Percentiles rank a stretch among this genome's conserved stretches.
Evolutionary conservation across 2,888 invertebrate genomes (phyloP).

Genomic region (Drosophila prolongata): DNA sequence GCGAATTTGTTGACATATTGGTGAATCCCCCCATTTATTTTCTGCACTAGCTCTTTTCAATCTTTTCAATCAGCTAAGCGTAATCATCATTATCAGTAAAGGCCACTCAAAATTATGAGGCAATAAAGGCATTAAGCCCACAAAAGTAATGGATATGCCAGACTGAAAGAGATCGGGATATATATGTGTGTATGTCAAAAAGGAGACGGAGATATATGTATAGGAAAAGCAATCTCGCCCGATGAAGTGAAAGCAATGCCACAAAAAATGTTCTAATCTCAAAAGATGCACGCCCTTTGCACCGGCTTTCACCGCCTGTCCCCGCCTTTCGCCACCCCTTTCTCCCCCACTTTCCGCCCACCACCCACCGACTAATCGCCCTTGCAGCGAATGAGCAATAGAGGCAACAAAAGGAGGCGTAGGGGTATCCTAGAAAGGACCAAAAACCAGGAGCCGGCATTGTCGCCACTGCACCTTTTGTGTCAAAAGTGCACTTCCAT

Average conservation of each 20-base stretch:
- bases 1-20: not conserved
- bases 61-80: conserved; percentile 47
- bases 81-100: conserved; percentile 31
- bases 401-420: conserved; percentile 52
- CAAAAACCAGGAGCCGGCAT: conserved; percentile 27
- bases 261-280: conserved; percentile 75
- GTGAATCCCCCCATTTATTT: not conserved
- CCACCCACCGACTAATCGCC: conserved; percentile 59
- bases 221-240: conserved; percentile 43
- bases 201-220: not conserved
- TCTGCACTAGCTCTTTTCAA: conserved; percentile 26
- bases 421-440: conserved; percentile 2
- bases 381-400: conserved; percentile 77
- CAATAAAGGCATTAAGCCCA: conserved; percentile 58
- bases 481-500: conserved; percentile 80
- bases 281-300: conserved; percentile 1
- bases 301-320: not conserved
- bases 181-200: not conserved
- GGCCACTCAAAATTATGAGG: conserved; percentile 59
- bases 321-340: not conserved
- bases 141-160: conserved; percentile 6
- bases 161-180: conserved; percentile 2
- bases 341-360: not conserved
- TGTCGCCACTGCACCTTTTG: conserved; percentile 76
- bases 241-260: conserved; percentile 72